Evolutionary conservation across 1,140 invertebrate genomes (phyloP).

Genomic region (Charaxes varanes): DNA sequence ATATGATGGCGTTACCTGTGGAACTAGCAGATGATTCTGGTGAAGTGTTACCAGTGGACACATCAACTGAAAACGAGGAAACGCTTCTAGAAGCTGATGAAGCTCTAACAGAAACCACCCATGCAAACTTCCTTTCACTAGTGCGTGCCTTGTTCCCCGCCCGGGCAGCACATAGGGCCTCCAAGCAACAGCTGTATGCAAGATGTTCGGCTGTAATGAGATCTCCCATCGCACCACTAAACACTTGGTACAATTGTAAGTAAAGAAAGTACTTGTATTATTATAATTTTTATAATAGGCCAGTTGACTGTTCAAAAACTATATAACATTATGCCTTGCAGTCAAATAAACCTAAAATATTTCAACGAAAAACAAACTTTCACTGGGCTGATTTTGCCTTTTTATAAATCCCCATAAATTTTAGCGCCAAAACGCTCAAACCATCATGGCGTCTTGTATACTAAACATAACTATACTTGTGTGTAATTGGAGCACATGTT

Average conservation of each 20-base stretch:
- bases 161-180: conserved; percentile 87
- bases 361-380: too few relatives aligned
- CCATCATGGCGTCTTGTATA: too few relatives aligned
- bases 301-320: too few relatives aligned
- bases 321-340: too few relatives aligned
- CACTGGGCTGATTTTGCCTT: too few relatives aligned
- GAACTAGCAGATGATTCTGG: conserved; percentile 56
- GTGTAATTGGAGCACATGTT: too few relatives aligned
- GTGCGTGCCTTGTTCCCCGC: conserved; percentile 88
- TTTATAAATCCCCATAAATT: too few relatives aligned
- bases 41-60: conserved; percentile 41
- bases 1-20: conserved; percentile 65
- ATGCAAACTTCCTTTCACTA: conserved; percentile 88
- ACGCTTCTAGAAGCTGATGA: conserved; percentile 66
- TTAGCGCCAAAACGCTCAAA: too few relatives aligned
- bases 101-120: conserved; percentile 78
- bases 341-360: too few relatives aligned
- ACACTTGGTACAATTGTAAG: conserved; percentile 83
- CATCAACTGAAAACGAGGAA: conserved; percentile 64
- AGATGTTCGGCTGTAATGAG: conserved; percentile 86
- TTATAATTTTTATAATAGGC: too few relatives aligned
- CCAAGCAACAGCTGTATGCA: conserved; percentile 82
- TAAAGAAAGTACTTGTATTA: too few relatives aligned
- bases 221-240: conserved; percentile 86
- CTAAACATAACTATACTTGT: too few relatives aligned